phyloP scores from a whole-genome alignment of 2,797 vertebrate genomes.

The Allobates femoralis region DNA sequence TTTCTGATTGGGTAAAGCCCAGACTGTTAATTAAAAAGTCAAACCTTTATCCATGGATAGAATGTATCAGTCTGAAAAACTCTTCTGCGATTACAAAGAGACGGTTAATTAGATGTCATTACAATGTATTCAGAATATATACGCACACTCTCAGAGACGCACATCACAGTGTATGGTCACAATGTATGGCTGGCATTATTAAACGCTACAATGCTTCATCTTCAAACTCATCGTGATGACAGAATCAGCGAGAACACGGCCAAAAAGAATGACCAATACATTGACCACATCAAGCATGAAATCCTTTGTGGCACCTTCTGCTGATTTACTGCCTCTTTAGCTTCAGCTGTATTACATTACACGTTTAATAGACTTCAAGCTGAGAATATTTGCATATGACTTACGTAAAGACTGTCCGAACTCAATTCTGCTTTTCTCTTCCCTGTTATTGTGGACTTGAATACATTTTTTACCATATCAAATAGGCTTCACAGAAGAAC shows the following conservation, averaged over 20 bases:
- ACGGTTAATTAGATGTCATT: too few species aligned
- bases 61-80: too few species aligned
- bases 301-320: slow-evolving; percentile 2
- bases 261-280: neutral
- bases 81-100: too few species aligned
- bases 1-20: too few species aligned
- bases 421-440: neutral
- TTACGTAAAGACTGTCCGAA: neutral
- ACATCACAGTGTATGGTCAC: neutral
- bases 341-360: neutral
- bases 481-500: too few species aligned
- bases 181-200: neutral
- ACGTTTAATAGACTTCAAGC: neutral
- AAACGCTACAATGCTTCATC: neutral
- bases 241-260: neutral
- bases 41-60: too few species aligned
- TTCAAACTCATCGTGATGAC: neutral
- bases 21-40: too few species aligned
- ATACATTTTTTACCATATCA: too few species aligned
- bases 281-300: neutral
- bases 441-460: too few species aligned
- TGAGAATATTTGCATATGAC: neutral
- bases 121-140: too few species aligned
- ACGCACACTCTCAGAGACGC: too few species aligned
- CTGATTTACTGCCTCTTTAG: neutral